phyloP scores from a whole-genome alignment of 2,888 invertebrate species.

The Cyrtodaria siliqua region DNA sequence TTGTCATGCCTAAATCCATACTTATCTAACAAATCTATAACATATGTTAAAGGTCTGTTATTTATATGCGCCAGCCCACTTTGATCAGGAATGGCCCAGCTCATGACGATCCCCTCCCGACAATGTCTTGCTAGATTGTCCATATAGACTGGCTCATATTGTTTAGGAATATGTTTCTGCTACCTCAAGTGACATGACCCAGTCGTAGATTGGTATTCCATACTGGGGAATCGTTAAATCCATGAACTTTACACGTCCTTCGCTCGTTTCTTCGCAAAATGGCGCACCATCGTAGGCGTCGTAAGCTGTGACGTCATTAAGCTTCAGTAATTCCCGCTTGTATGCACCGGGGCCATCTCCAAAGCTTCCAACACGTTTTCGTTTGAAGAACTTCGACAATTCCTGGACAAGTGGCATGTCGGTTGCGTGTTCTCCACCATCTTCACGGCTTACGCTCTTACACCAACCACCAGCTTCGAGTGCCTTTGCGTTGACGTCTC shows the following conservation, averaged over 20 bases:
- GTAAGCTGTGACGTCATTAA: slow-evolving; percentile 46
- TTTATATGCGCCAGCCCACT: slow-evolving; percentile 65
- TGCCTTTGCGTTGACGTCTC: slow-evolving; percentile 17
- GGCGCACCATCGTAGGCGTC: slow-evolving; percentile 72
- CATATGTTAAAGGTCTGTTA: slow-evolving; percentile 56
- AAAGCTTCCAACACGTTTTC: slow-evolving; percentile 65
- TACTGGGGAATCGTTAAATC: slow-evolving; percentile 71
- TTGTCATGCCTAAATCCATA: slow-evolving; percentile 54
- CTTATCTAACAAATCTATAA: slow-evolving; percentile 34
- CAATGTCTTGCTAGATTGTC: slow-evolving; percentile 67
- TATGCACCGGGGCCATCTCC: slow-evolving; percentile 72
- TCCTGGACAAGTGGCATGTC: slow-evolving; percentile 56
- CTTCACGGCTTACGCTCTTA: slow-evolving; percentile 41
- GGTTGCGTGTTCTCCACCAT: slow-evolving; percentile 55
- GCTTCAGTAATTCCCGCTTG: slow-evolving; percentile 56
- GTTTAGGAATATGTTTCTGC: slow-evolving; percentile 71
- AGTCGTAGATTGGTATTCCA: slow-evolving; percentile 67
- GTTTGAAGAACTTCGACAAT: slow-evolving; percentile 32
- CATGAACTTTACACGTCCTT: slow-evolving; percentile 64
- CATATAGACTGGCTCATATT: slow-evolving; percentile 62
- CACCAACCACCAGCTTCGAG: slow-evolving; percentile 64
- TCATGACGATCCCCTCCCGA: slow-evolving; percentile 64
- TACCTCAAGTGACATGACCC: slow-evolving; percentile 69
- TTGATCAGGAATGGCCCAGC: slow-evolving; percentile 70
- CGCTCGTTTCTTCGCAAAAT: slow-evolving; percentile 59